Base-by-base conservation (phyloP, 2,888 invertebrate genomes). In the Epirrhoe alternata region DNA sequence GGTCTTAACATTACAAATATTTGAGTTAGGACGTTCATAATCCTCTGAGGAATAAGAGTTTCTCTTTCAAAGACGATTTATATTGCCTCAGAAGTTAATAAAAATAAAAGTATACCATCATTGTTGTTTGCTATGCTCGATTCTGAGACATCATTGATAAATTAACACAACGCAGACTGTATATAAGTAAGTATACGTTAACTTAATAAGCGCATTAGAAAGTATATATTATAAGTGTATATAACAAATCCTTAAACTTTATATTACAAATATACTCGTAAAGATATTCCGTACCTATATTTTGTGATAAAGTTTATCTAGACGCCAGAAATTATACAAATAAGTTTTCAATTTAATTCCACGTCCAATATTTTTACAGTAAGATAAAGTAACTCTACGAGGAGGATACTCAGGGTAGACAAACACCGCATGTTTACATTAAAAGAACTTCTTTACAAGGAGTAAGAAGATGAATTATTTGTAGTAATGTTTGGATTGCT, bases 401-500 rank as follows among this genome's bases (percentile, higher is more conserved):
- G 12, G 12, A 10, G 12, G 38, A 4, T 50, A 16, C 8, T 17
- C 5, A 24, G 49, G 49, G 17, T 10, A 50, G 17, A 8, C 24
- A 50, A 50, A 17, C 49, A 50, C 49, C 7, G 17, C 16, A 50
- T 14, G 17, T 17, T 50, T 50, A 24, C 24, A 50, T 24, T 42
- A 42, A 10, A 17, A 50, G 49, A 16, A 10, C 33, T 53, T 16
- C 35, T 33, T 8, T 52, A 50, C 16, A n/a, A 14, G 14, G 38
- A 52, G 61, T 50, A 57, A 16, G 47, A 31, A 31, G 33, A 47
- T 31, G 10, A 10, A 61, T 54, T 35, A 33, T 53, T 33, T 33
- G 47, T 61, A 16, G 16, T 53, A 42, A 42, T 47, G 45, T 17
- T 53, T 17, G 52, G 16, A 33, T 31, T 61, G 33, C 53, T 45